Percentiles rank a stretch among this genome's conserved stretches.
Evolutionary conservation across 23 tunicate genomes (phyloP).

Genomic region (Clavelina lepadiformis): DNA sequence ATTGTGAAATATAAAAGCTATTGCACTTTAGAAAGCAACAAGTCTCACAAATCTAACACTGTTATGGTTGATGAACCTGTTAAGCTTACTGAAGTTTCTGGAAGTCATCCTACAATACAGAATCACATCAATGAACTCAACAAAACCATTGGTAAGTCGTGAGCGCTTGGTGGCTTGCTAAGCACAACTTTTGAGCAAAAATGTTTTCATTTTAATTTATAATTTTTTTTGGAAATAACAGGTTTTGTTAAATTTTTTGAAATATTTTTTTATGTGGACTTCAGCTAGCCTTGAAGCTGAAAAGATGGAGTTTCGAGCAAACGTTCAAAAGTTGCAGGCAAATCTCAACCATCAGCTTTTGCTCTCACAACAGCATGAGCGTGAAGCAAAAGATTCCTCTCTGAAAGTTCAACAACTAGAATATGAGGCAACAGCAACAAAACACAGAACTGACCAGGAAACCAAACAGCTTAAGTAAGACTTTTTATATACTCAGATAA

Average conservation of each 20-base stretch:
- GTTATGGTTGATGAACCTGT: too few species aligned
- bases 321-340: constrained; percentile 46
- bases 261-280: constrained; percentile 2
- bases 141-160: constrained; percentile 18
- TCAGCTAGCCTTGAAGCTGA: constrained; percentile 38
- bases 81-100: constrained; percentile 1
- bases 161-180: too few species aligned
- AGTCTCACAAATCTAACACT: too few species aligned
- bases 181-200: too few species aligned
- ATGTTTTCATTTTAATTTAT: too few species aligned
- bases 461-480: constrained; percentile 39
- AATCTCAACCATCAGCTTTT: constrained; percentile 38
- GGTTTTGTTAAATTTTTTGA: too few species aligned
- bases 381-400: constrained; percentile 16
- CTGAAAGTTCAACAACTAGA: constrained; percentile 41
- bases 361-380: constrained; percentile 21
- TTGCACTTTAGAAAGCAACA: too few species aligned
- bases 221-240: too few species aligned
- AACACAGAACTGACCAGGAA: constrained; percentile 43
- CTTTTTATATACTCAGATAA: too few species aligned
- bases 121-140: constrained; percentile 5
- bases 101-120: constrained; percentile 18
- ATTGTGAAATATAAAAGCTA: too few species aligned
- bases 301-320: constrained; percentile 34
- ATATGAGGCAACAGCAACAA: constrained; percentile 32